A percentile compares a stretch with the other conserved stretches of the same genome.
Evolutionary conservation across 1,140 invertebrate genomes (phyloP).

Genomic region (Sesamia nonagrioides): DNA sequence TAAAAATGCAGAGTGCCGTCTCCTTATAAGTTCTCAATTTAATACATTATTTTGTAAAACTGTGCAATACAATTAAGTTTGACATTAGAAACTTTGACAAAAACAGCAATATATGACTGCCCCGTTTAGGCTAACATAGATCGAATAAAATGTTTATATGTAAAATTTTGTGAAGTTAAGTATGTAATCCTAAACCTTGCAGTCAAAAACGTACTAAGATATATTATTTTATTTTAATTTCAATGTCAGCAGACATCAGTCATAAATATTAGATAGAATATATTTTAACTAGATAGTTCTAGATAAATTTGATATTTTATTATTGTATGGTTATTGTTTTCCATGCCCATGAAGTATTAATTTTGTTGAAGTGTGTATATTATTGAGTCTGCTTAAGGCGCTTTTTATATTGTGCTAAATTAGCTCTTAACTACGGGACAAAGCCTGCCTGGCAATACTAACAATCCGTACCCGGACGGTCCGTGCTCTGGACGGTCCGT

Average conservation of each 20-base stretch:
- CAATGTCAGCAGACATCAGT: conserved; percentile 21
- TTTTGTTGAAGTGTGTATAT: conserved; percentile 42
- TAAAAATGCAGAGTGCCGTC: too few species aligned
- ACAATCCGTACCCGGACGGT: not conserved
- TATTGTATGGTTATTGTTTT: conserved; percentile 36
- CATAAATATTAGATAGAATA: conserved; percentile 35
- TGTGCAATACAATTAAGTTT: not conserved
- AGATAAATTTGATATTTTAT: conserved; percentile 42
- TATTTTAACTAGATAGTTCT: conserved; percentile 29
- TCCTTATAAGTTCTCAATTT: not conserved
- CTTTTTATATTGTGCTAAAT: not conserved
- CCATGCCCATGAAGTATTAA: conserved; percentile 45
- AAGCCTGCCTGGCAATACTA: not conserved
- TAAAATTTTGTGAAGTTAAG: conserved; percentile 5
- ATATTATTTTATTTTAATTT: conserved; percentile 34
- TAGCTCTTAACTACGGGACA: not conserved
- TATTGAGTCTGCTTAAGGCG: conserved; percentile 16
- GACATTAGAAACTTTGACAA: not conserved
- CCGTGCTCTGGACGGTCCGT: too few species aligned
- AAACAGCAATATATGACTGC: conserved; percentile 17
- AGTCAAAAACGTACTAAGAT: conserved; percentile 6
- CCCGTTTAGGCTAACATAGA: conserved; percentile 26
- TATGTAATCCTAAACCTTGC: not conserved
- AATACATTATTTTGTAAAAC: too few species aligned
- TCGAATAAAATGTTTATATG: not conserved